phyloP scores from a whole-genome alignment of 2,888 invertebrate genomes.

The Drosophila dives region DNA sequence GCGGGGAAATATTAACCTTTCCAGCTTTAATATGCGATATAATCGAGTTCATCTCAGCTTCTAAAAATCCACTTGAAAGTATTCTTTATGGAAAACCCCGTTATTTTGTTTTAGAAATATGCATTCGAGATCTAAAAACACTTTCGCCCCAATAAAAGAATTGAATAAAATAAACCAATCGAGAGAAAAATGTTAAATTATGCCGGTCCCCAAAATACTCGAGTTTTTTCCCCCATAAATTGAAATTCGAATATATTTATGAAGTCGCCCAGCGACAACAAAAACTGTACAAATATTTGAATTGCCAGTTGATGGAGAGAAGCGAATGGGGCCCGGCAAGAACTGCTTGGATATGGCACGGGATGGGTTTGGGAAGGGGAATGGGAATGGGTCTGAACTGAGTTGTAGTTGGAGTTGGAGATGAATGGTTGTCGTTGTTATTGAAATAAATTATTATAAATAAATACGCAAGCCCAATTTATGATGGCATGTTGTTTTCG shows the following conservation, averaged over 20 bases:
- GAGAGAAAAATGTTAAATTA: slow-evolving; percentile 51
- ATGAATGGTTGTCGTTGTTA: slow-evolving; percentile 69
- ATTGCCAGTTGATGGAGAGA: slow-evolving; percentile 36
- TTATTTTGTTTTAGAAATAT: slow-evolving; percentile 1
- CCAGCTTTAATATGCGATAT: background rate
- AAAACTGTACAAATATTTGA: slow-evolving; percentile 57
- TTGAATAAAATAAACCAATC: slow-evolving; percentile 18
- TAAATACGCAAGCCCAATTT: slow-evolving; percentile 80
- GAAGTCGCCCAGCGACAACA: slow-evolving; percentile 38
- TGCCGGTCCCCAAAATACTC: slow-evolving; percentile 46
- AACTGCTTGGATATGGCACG: slow-evolving; percentile 17
- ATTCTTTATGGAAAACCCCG: slow-evolving; percentile 16
- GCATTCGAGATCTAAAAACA: slow-evolving; percentile 38
- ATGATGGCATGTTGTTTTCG: slow-evolving; percentile 64
- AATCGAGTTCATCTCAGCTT: slow-evolving; percentile 2
- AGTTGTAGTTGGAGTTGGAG: slow-evolving; percentile 41
- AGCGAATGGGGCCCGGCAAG: slow-evolving; percentile 6
- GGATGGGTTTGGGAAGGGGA: background rate
- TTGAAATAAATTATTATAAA: slow-evolving; percentile 82
- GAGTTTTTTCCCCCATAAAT: slow-evolving; percentile 63
- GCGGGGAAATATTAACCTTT: background rate
- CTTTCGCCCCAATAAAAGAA: slow-evolving; percentile 54
- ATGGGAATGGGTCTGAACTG: slow-evolving; percentile 8
- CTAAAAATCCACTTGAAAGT: slow-evolving; percentile 13
- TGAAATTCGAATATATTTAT: slow-evolving; percentile 68